Evolutionary conservation across 2,113 vertebrate genomes (phyloP), one percentile per base, ranked within the genome.

Genomic region (Silurus glanis): DNA sequence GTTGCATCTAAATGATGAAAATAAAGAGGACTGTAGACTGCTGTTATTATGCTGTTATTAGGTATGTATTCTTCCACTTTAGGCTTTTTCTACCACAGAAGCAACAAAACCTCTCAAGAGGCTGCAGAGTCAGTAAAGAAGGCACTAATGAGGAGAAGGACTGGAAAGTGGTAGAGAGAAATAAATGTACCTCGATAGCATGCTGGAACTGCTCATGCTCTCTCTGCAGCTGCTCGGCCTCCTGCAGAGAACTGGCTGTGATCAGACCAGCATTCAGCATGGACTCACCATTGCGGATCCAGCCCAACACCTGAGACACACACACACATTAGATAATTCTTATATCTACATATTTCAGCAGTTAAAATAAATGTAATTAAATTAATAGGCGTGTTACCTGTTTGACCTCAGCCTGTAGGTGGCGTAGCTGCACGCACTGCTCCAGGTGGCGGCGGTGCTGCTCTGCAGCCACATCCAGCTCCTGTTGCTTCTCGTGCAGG

Each of bases 151-250:
- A 59, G 47, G 17, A 58, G 47, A 53, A 4, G 4, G n/a, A 59
- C 28, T 14, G n/a, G 17, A 51, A 19, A 9, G 69, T 19, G 17
- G 53, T 45, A 14, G 16, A 19, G 53, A 72, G 17, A 59, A 71
- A 67, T 58, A n/a, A 74, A 53, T 88, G 87, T 92, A 99, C 98
- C 97, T 99, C 98, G 25, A 99, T 99, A 85, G 98, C 98, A 1
- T 99, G 98, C 89, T 99, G 98, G 91, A 99, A 99, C 90, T 99
- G 98, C 86, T 99, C 98, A 0, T 99, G 98, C 47, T 99, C 98
- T 85, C 97, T 94, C 94, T 99, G 98, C 64, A 99, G 95, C 87
- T 99, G 98, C 53, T 99, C 98, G 0, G 98, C 98, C 89, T 99
- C 98, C 91, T 99, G 98, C 71, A 99, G 93, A 1, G 98, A 99